Conservation (phyloP, 2,113 vertebrate genomes). For the Phalacrocorax aristotelis region DNA sequence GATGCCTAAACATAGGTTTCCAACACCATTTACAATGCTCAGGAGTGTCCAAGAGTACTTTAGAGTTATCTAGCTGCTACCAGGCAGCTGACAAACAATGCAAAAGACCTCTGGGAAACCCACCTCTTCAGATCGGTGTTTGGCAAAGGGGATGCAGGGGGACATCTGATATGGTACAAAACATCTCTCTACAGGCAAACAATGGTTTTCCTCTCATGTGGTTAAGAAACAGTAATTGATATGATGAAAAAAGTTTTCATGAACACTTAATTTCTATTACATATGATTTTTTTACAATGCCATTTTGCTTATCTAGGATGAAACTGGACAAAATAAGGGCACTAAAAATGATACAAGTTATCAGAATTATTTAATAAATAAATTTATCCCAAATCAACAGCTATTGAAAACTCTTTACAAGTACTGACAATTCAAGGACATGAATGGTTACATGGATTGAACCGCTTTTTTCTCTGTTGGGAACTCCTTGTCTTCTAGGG, state of each 20-base stretch:
- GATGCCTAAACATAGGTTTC: neutral
- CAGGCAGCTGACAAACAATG: neutral
- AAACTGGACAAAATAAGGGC: neutral
- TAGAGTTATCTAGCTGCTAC: neutral
- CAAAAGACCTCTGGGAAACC: neutral
- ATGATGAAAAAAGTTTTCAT: neutral
- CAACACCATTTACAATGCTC: neutral
- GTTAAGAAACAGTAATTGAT: neutral
- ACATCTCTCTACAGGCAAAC: neutral
- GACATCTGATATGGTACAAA: neutral
- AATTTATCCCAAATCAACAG: neutral
- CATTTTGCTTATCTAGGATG: neutral
- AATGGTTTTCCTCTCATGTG: neutral
- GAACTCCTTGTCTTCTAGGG: neutral
- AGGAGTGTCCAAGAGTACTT: neutral
- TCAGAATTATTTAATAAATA: neutral
- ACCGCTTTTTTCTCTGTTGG: neutral
- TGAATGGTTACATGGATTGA: neutral
- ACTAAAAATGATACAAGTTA: neutral
- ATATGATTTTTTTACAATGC: neutral
- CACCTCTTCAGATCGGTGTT: neutral
- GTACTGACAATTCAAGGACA: neutral
- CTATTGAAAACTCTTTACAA: neutral
- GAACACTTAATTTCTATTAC: too few relatives aligned
- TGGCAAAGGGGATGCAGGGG: neutral